Evolutionary conservation across 2,113 vertebrate species (phyloP).

Genomic region (Nestor notabilis): DNA sequence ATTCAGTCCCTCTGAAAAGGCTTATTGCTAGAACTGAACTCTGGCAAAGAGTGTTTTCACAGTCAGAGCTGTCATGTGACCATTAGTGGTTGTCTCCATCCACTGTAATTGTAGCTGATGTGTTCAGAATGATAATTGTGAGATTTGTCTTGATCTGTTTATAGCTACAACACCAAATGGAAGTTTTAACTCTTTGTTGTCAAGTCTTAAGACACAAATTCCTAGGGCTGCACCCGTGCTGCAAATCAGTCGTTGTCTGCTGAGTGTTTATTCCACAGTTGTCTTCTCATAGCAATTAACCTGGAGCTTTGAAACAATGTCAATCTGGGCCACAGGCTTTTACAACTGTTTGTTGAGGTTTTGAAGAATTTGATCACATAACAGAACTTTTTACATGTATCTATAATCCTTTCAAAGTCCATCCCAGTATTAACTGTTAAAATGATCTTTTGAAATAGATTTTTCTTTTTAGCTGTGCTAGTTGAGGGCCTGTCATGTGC

Average conservation of each 20-base stretch:
- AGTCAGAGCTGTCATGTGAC: background rate
- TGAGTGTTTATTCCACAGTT: background rate
- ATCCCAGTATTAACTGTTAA: background rate
- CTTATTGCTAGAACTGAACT: background rate
- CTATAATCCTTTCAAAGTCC: background rate
- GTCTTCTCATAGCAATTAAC: background rate
- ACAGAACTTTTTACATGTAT: background rate
- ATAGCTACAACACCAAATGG: background rate
- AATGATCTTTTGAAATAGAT: background rate
- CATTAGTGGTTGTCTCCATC: background rate
- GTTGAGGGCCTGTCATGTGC: background rate
- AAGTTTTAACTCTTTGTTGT: background rate
- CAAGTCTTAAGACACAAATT: background rate
- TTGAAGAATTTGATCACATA: background rate
- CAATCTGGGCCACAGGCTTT: background rate
- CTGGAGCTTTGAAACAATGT: background rate
- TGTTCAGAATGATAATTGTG: slow-evolving; percentile 35
- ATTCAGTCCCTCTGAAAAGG: background rate
- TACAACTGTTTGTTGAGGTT: background rate
- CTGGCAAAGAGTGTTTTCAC: background rate
- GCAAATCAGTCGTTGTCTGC: background rate
- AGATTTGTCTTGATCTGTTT: background rate
- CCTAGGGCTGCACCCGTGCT: background rate
- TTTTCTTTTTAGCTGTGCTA: background rate
- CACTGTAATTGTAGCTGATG: background rate